Conservation (phyloP, 2,797 vertebrate species). For the Emydoidea blandingii region DNA sequence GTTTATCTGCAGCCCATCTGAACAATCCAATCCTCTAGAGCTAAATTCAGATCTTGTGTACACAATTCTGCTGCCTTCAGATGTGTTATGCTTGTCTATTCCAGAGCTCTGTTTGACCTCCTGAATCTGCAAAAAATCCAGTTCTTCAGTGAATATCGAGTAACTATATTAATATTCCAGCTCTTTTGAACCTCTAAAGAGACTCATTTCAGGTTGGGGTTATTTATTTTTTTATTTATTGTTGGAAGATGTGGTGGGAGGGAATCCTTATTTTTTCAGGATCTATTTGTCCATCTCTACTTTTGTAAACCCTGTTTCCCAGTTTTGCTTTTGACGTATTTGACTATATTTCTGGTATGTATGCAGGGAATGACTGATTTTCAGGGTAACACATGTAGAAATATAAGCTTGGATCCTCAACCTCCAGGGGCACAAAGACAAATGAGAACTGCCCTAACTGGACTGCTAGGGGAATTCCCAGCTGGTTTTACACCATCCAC, state of each 20-base stretch:
- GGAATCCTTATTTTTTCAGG: background rate
- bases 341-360: background rate
- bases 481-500: background rate
- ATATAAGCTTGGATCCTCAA: background rate
- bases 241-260: background rate
- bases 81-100: background rate
- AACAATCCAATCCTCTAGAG: background rate
- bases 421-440: background rate
- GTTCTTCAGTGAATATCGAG: background rate
- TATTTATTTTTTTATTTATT: background rate
- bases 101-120: background rate
- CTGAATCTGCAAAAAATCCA: background rate
- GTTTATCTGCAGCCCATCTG: background rate
- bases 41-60: background rate
- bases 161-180: background rate
- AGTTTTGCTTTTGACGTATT: background rate
- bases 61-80: background rate
- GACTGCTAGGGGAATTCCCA: background rate
- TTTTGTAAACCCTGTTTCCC: background rate
- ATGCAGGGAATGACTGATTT: background rate
- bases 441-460: background rate
- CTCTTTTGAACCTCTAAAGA: background rate
- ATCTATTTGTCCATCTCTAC: background rate
- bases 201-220: background rate
- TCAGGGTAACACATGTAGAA: background rate